Evolutionary conservation across 2,113 vertebrate species (phyloP).

Genomic region (Delphinus delphis): DNA sequence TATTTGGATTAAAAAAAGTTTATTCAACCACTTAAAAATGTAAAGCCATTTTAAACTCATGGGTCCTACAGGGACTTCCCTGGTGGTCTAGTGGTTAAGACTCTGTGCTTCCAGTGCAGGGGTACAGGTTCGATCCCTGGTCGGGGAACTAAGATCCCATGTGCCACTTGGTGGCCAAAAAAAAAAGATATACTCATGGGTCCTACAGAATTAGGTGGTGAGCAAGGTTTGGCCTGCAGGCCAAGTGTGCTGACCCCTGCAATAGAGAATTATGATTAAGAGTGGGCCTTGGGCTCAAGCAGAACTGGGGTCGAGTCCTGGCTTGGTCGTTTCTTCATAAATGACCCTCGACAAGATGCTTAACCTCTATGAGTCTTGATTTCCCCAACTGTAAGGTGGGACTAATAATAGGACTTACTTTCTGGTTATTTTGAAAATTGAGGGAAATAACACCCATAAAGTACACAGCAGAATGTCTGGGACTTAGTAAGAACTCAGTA

Average conservation of each 20-base stretch:
- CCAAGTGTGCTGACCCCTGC: background rate
- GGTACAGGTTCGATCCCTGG: too few relatives aligned
- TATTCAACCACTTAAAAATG: background rate
- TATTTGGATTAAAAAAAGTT: background rate
- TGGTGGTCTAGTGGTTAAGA: too few relatives aligned
- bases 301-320: background rate
- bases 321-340: background rate
- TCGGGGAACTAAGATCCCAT: too few relatives aligned
- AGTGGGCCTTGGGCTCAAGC: background rate
- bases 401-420: background rate
- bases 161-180: too few relatives aligned
- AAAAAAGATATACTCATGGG: too few relatives aligned
- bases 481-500: background rate
- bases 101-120: too few relatives aligned
- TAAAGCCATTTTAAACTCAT: background rate
- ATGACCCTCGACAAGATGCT: background rate
- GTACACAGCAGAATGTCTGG: background rate
- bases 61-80: too few relatives aligned
- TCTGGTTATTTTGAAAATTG: background rate
- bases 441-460: background rate
- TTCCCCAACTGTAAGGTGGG: background rate
- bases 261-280: rapidly evolving
- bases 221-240: background rate
- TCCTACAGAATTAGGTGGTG: background rate
- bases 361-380: background rate